Base-by-base conservation (phyloP, 2,888 invertebrate genomes). In the Drosophila incognita region DNA sequence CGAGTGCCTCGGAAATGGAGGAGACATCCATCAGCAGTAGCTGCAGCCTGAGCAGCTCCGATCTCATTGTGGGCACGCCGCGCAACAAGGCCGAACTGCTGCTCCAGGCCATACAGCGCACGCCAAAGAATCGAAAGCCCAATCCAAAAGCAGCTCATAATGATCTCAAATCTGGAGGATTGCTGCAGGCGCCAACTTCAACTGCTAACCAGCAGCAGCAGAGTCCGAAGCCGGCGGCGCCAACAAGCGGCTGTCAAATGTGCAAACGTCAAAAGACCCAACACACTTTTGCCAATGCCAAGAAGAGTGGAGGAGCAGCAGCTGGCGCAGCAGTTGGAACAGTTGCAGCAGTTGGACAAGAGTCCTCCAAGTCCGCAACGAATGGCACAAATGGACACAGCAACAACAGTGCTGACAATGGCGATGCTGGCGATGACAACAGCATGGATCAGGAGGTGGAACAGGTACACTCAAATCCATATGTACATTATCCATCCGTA, bases 91-190 rank as follows among this genome's bases (percentile, higher is more conserved):
- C 94, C 21, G 94, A 95, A 81, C 91, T 94, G 60, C 82, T 95
- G 69, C 87, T 95, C 63, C 94, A 94, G 75, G 95, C 95, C 62
- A 95, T 95, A 74, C 93, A 95, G 84, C 92, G 94, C 36, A 94
- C 94, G 62, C 94, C 93, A 76, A 92, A 92, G 76, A 93, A 93
- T 58, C 83, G 86, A 5, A 90, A 90, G 67, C 48, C 69, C 85
- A 91, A 42, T 18, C 13, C 29, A 29, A 71, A 72, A 65, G 27
- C 70, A 71, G 40, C 53, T 6, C 40, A 46, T 10, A 64, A 59
- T 33, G 79, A 78, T 78, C 79, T 79, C 79, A 74, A 69, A 21
- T n/a, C 52, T 51, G 59, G 40, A 15, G 58, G 33, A 6, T 29
- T 21, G 53, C 49, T 67, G 52, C 42, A 52, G 40, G 21, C 6